phyloP scores from a whole-genome alignment of 1,140 invertebrate genomes.

The Sitophilus oryzae region DNA sequence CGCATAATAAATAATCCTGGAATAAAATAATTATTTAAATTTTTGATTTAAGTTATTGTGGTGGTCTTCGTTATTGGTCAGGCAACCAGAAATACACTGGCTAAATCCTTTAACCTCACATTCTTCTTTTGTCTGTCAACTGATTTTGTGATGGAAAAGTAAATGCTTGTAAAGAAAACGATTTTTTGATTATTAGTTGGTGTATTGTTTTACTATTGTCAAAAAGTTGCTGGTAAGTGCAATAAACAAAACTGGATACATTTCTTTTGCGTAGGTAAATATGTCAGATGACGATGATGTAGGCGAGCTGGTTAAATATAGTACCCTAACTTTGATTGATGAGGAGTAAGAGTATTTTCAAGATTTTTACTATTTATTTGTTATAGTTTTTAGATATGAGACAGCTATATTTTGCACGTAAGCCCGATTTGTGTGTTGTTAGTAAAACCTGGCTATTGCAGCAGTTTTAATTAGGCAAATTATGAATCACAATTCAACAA shows the following conservation, averaged over 20 bases:
- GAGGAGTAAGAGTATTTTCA: conserved; percentile 7
- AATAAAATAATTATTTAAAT: no score
- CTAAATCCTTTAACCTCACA: neutral
- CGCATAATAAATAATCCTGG: no score
- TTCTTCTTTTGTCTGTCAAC: conserved; percentile 5
- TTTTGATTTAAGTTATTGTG: no score
- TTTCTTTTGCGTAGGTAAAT: neutral
- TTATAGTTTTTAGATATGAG: no score
- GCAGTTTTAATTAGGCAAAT: no score
- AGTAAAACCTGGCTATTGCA: no score
- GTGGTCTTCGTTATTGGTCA: no score
- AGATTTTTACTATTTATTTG: no score
- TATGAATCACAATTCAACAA: no score
- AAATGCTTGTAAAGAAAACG: conserved; percentile 3
- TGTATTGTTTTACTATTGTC: conserved; percentile 6
- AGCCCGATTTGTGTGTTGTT: no score
- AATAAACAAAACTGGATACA: neutral
- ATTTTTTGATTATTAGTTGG: conserved; percentile 11
- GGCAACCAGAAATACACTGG: no score
- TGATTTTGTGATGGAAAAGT: conserved; percentile 3
- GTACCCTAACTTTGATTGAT: conserved; percentile 9
- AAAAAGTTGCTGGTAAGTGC: conserved; percentile 6
- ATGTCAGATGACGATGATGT: neutral
- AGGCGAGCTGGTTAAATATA: conserved; percentile 5
- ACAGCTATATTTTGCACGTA: no score